These are phyloP conservation scores for Coreoperca whiteheadi DNA, from an alignment of 2,113 vertebrate species.

Conservation along the genomic window DNA sequence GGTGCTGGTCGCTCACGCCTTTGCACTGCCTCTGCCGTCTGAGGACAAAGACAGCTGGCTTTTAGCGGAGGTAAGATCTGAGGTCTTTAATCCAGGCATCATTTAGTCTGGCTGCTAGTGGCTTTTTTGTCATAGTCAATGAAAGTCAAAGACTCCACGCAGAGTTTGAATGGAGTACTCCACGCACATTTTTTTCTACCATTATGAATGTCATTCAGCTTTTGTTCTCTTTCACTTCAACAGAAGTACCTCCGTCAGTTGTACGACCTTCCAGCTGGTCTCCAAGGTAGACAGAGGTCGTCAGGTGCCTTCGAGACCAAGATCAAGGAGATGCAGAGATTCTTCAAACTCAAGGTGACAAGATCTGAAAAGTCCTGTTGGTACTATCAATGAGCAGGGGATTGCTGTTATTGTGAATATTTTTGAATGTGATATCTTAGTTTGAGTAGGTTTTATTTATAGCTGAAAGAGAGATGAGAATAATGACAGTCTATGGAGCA, in stretches of 20 bases:
- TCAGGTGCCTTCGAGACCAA: conserved; percentile 58
- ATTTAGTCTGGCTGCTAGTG: background rate
- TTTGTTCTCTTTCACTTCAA: conserved; percentile 17
- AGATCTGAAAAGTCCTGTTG: background rate
- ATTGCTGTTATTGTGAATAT: background rate
- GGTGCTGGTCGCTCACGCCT: conserved; percentile 48
- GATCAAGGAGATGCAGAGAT: conserved; percentile 78
- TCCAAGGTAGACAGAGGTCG: conserved; percentile 46
- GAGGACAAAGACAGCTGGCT: conserved; percentile 52
- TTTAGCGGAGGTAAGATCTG: conserved; percentile 76
- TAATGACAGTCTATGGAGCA: background rate
- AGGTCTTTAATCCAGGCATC: background rate
- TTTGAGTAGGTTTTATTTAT: background rate
- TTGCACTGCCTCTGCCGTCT: conserved; percentile 56
- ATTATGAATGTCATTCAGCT: background rate
- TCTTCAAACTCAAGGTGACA: conserved; percentile 76
- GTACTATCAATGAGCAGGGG: background rate
- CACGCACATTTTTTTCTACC: rapidly evolving
- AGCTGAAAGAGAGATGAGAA: background rate
- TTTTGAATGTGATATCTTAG: background rate
- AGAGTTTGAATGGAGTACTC: background rate
- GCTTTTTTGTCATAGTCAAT: background rate
- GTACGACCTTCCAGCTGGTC: conserved; percentile 73
- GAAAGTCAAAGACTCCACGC: background rate
- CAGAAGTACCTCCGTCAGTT: conserved; percentile 80